Evolutionary conservation across 1,140 invertebrate species (phyloP).

Genomic region (Heliothis virescens): DNA sequence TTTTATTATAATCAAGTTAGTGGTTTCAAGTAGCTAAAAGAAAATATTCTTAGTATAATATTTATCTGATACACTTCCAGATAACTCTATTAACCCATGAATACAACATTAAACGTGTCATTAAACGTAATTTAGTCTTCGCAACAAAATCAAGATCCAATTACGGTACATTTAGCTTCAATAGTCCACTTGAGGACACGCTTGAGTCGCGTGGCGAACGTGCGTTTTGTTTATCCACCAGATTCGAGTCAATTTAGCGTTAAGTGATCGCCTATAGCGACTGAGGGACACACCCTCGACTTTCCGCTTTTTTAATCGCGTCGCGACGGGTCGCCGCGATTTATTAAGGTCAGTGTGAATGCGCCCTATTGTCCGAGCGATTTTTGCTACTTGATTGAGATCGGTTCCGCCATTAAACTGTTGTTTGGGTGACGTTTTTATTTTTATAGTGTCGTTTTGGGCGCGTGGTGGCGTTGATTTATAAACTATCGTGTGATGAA

Average conservation of each 20-base stretch:
- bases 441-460: conserved; percentile 46
- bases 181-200: conserved; percentile 62
- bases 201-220: conserved; percentile 69
- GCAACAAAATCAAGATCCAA: conserved; percentile 76
- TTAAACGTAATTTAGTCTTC: conserved; percentile 58
- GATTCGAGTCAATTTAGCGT: conserved; percentile 79
- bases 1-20: no score
- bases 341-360: conserved; percentile 71
- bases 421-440: conserved; percentile 52
- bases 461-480: conserved; percentile 32
- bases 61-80: neutral
- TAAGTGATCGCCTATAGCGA: conserved; percentile 71
- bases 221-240: conserved; percentile 79
- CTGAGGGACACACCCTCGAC: conserved; percentile 70
- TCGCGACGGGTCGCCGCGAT: conserved; percentile 70
- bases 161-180: conserved; percentile 80
- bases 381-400: conserved; percentile 69
- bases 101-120: conserved; percentile 58
- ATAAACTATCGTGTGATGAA: conserved; percentile 41
- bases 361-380: conserved; percentile 70
- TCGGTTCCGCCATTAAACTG: conserved; percentile 67
- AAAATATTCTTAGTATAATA: no score
- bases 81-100: conserved; percentile 28
- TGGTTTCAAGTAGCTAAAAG: no score
- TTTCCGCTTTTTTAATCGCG: conserved; percentile 68